These are phyloP conservation scores for Lasioglossum oenotherae DNA, from an alignment of 2,888 invertebrate species.

Conservation along the genomic window DNA sequence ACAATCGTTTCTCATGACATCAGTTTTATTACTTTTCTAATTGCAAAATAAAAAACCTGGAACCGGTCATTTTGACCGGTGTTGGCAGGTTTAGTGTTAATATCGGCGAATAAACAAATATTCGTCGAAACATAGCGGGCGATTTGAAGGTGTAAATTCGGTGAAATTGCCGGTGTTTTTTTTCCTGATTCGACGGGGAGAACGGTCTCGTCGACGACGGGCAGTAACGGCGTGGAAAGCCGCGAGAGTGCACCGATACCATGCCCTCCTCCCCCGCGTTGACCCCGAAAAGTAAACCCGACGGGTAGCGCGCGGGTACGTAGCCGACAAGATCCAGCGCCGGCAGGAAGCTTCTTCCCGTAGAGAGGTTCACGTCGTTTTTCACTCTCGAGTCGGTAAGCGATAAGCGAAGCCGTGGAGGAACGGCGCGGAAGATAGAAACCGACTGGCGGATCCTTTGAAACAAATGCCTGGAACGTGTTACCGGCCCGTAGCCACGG, in stretches of 20 bases:
- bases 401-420: conserved; percentile 43
- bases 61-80: too few species aligned
- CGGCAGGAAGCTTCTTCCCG: conserved; percentile 24
- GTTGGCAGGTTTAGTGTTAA: too few species aligned
- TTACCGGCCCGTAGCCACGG: conserved; percentile 28
- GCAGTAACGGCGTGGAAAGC: background rate
- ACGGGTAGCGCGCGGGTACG: background rate
- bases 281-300: conserved; percentile 35
- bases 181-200: background rate
- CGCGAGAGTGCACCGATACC: background rate
- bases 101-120: too few species aligned
- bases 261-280: background rate
- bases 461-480: conserved; percentile 63
- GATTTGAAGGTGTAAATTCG: background rate
- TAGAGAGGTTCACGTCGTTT: conserved; percentile 52
- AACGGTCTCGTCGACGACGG: background rate
- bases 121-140: too few species aligned
- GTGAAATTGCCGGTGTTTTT: background rate
- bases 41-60: too few species aligned
- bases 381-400: conserved; percentile 47
- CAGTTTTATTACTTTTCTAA: too few species aligned
- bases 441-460: conserved; percentile 44
- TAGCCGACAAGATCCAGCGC: background rate
- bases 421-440: conserved; percentile 45
- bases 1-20: too few species aligned